phyloP scores from a whole-genome alignment of 53 echinoderm and acorn worm species.

The Echinarachnius parma region DNA sequence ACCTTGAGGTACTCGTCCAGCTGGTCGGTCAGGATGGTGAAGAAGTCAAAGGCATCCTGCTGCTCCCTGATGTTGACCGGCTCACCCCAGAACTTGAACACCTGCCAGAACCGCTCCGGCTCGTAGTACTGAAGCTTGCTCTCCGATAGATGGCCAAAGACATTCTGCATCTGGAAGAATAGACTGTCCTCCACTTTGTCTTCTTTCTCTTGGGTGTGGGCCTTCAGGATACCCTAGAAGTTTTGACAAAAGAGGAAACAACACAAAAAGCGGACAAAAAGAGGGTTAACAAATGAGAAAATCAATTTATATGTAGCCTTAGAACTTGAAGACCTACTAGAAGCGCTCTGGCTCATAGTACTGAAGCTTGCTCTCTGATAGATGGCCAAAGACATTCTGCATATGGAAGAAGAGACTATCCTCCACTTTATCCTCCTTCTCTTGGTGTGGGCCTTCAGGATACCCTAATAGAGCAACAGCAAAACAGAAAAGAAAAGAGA shows the following conservation, averaged over 20 bases:
- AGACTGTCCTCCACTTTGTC: slow-evolving; percentile 75
- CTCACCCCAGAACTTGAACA: slow-evolving; percentile 98
- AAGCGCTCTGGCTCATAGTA: slow-evolving; percentile 93
- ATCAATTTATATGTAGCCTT: slow-evolving; percentile 59
- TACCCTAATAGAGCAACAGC: slow-evolving; percentile 55
- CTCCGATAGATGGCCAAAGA: slow-evolving; percentile 93
- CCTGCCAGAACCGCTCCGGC: slow-evolving; percentile 90
- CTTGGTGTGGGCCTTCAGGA: slow-evolving; percentile 61
- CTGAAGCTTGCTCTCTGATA: slow-evolving; percentile 91
- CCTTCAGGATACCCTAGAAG: slow-evolving; percentile 68
- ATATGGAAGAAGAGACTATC: slow-evolving; percentile 95
- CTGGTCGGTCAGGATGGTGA: slow-evolving; percentile 96
- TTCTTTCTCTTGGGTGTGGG: slow-evolving; percentile 52
- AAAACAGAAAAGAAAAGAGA: too few relatives aligned
- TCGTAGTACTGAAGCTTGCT: slow-evolving; percentile 96
- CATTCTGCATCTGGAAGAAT: slow-evolving; percentile 95
- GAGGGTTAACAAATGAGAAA: too few relatives aligned
- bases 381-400: slow-evolving; percentile 93
- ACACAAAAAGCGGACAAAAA: too few relatives aligned
- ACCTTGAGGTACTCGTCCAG: slow-evolving; percentile 95
- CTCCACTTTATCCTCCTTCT: slow-evolving; percentile 58
- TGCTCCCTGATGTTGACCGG: slow-evolving; percentile 99
- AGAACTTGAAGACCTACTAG: slow-evolving; percentile 94
- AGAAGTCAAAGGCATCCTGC: slow-evolving; percentile 99
- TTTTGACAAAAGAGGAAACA: neutral